Base-by-base conservation (phyloP, 2,113 vertebrate species). In the Lasiurus cinereus region DNA sequence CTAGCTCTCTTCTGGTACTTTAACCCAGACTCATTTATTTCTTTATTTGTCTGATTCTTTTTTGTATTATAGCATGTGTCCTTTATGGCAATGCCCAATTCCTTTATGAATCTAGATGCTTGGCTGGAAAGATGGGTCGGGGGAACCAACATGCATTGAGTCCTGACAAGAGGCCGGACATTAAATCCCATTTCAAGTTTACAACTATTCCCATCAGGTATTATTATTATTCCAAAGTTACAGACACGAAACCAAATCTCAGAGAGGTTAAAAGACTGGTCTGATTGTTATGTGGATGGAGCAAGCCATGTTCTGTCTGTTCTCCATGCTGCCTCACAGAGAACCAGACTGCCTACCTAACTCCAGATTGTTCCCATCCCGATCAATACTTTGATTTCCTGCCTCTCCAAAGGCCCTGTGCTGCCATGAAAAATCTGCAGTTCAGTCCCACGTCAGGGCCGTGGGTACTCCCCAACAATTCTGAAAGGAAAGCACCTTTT, bases 101-200 rank as follows among this genome's bases (percentile, higher is more conserved):
- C 48, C 43, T 89, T 48, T 90, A 56, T 54, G 50, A 29, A 14
- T 79, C n/a, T 79, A 15, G 18, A 10, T 11, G 14, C 18, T 83
- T 15, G 24, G 27, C n/a, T 39, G 31, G 83, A 52, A 83, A 36
- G 27, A 36, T 43, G 27, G 22, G 70, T 77, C 8, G 15, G 8
- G 46, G 33, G 11, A 87, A 66, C n/a, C 62, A n/a, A 36, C 22
- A 33, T 22, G 29, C 24, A 13, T 0, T 48, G 29, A 70, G 31
- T 27, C 33, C n/a, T 82, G 62, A 50, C 8, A 29, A 15, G 19
- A 43, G 22, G 22, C 19, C 9, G 5, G 33, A 54, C 24, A n/a
- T n/a, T 56, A 36, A 70, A 70, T 82, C n/a, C 59, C 46, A 54
- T 82, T 83, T 78, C 77, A 84, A 76, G 86, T 72, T 88, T 64